Evolutionary conservation across 2,113 vertebrate species (phyloP), one percentile per base, ranked within the genome.

Genomic region (Helogale parvula): DNA sequence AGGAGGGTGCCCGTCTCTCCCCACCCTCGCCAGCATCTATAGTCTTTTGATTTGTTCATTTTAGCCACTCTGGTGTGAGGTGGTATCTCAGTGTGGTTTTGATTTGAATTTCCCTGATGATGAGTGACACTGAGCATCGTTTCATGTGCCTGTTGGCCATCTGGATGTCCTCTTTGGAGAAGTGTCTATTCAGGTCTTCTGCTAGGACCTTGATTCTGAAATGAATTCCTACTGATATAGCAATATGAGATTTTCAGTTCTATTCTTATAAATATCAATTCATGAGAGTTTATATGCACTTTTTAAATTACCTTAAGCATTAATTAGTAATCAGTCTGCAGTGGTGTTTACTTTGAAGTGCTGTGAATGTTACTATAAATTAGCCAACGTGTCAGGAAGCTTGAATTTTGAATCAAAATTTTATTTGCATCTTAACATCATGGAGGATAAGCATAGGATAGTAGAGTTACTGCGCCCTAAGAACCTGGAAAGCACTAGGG

Each of bases 381-480:
- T 66, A 69, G 41, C 41, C 72, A 85, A 21, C 77, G 23, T 29
- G 12, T 88, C 27, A 54, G 54, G 60, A 90, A 94, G 16, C 15
- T 65, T 60, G 50, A 76, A 68, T 81, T 81, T 89, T 86, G 80
- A 80, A 85, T 41, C 23, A 95, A 33, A 65, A 68, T 95, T 96
- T 97, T 80, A 33, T 89, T 27, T 95, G 7, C 81, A 7, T 88
- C 45, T 82, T 50, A 35, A 45, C 31, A 6, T 90, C 69, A 12
- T 60, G 19, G 29, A 45, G 16, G 60, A 25, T 45, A 45, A 76
- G 35, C 50, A 60, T 71, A 63, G 3, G 93, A n/a, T 88, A 50
- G 31, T 79, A 63, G 52, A 25, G 52, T 50, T 79, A 87, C 66
- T 83, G 13, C 38, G 13, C 38, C n/a, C 2, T 81, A 31, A 92